Conservation (phyloP, 2,797 vertebrate species). For the Schizopygopsis malacanthus region DNA sequence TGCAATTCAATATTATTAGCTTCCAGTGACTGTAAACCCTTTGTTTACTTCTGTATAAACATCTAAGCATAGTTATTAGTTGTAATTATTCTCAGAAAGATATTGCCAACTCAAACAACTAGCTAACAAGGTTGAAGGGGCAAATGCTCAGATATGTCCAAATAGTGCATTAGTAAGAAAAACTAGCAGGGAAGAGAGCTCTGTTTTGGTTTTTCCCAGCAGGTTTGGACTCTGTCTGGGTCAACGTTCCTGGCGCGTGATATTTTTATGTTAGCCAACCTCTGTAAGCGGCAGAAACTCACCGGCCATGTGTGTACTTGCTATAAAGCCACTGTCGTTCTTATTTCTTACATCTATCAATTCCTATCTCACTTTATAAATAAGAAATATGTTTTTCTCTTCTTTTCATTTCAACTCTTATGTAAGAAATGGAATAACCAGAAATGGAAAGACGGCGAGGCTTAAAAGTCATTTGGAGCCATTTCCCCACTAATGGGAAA, state of each 20-base stretch:
- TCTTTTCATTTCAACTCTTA: slow-evolving; percentile 56
- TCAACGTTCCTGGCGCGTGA: background rate
- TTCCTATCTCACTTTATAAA: slow-evolving; percentile 56
- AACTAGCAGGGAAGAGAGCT: background rate
- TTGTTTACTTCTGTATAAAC: slow-evolving; percentile 10
- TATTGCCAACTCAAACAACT: background rate
- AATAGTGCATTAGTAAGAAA: slow-evolving; percentile 21
- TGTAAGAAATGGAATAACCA: slow-evolving; percentile 57
- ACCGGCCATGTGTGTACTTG: background rate
- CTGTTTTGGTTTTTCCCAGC: slow-evolving; percentile 1
- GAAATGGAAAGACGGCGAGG: slow-evolving; percentile 52
- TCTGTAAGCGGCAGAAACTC: background rate
- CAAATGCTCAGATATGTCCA: background rate
- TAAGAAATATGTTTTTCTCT: slow-evolving; percentile 59
- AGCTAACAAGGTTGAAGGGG: background rate
- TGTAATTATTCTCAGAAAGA: background rate
- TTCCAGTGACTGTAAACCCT: slow-evolving; percentile 9
- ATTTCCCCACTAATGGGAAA: slow-evolving; percentile 31
- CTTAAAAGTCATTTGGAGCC: slow-evolving; percentile 50
- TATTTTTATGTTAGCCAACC: slow-evolving; percentile 24
- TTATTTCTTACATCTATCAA: slow-evolving; percentile 47
- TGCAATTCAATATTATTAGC: background rate
- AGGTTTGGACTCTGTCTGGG: background rate
- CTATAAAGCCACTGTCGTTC: slow-evolving; percentile 14
- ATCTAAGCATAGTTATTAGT: slow-evolving; percentile 4